Base-by-base conservation (phyloP, 2,113 vertebrate genomes). In the Phaetusa simplex region DNA sequence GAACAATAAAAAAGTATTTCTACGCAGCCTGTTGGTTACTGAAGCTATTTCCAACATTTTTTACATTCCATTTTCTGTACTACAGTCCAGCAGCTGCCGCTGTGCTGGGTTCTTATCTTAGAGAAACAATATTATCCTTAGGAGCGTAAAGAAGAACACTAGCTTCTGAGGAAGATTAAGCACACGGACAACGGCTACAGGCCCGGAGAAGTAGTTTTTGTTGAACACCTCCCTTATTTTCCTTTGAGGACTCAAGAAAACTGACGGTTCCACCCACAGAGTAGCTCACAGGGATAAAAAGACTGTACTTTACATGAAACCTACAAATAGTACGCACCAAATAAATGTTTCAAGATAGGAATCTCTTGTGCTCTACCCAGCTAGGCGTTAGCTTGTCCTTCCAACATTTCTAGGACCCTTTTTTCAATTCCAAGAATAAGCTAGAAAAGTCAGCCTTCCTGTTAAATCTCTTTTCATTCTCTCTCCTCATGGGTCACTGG, bases 351-450 rank as follows among this genome's bases (percentile, higher is more conserved):
- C 4, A 32, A 49, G 22, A 38, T 38, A 38, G 38, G 38, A 38
- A 4, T 23, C 58, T 2, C 62, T 45, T 1, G 1, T 38, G 52
- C n/a, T 79, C 29, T n/a, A 27, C 1, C 0, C 34, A 42, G 74
- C 23, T 32, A 38, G 49, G 58, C 18, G 47, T 56, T 14, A 32
- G 24, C 43, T 62, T 69, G n/a, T 43, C 62, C 86, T 66, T 40
- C 43, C 22, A 61, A 40, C 9, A 4, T 14, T 88, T 49, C 45
- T 30, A 29, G 34, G 24, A 53, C 32, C 6, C 14, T 32, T 80
- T 70, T 59, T 38, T 64, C 22, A 18, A 3, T 53, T 50, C 52
- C 26, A 61, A 73, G 58, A 76, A 52, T 6, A 49, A 85, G 42
- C 36, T 30, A 1, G 1, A 56, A 78, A 59, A 76, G 82, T 40